Conservation (phyloP, 2,113 vertebrate genomes). For the Corythornis vintsioides region DNA sequence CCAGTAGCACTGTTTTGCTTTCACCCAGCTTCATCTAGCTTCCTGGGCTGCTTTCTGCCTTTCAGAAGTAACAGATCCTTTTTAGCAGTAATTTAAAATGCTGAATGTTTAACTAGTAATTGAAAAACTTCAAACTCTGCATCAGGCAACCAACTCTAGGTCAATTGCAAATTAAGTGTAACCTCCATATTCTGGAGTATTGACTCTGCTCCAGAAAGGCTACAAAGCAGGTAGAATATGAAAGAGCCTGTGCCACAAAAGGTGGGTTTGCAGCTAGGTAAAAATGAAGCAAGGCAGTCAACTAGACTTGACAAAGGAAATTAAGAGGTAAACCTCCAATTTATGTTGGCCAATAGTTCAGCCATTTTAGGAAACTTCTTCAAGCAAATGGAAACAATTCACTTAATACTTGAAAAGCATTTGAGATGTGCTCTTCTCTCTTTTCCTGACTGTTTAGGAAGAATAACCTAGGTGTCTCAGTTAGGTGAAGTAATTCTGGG, state of each 20-base stretch:
- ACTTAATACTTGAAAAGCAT: neutral
- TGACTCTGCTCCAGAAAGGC: neutral
- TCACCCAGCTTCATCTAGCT: neutral
- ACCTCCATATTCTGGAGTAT: neutral
- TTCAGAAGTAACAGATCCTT: neutral
- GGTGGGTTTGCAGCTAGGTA: neutral
- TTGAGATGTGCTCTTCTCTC: neutral
- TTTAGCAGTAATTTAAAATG: neutral
- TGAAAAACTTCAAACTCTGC: neutral
- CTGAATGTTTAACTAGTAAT: neutral
- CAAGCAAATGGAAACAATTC: neutral
- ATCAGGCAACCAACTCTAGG: neutral
- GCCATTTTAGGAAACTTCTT: neutral
- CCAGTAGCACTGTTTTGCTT: neutral
- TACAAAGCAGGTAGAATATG: neutral
- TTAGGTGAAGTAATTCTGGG: neutral
- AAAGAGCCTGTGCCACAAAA: neutral
- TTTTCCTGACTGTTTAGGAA: neutral
- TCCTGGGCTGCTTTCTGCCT: neutral
- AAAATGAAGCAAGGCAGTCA: neutral
- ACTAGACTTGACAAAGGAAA: neutral
- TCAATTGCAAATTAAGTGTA: neutral
- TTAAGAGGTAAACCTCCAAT: neutral
- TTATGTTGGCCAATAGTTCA: neutral
- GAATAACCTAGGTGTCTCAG: neutral